Percentiles rank a stretch among this genome's conserved stretches.
Evolutionary conservation across 1,140 invertebrate genomes (phyloP).

Genomic region (Anoplophora glabripennis): DNA sequence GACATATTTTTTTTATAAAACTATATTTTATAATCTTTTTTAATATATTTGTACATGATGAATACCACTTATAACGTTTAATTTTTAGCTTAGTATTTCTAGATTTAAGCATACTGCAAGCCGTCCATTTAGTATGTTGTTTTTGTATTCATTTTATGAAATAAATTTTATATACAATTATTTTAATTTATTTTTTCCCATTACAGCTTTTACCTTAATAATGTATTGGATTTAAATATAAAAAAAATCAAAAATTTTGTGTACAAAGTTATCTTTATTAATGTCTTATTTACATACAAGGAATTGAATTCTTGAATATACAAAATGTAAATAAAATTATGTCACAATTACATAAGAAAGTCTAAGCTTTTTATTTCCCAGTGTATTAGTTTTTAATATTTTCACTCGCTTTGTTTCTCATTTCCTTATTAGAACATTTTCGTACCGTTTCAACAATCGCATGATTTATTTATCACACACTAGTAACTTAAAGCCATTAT

Average conservation of each 20-base stretch:
- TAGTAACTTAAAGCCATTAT: neutral
- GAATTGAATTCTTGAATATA: too few relatives aligned
- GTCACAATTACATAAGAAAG: too few relatives aligned
- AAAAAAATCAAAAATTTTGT: too few relatives aligned
- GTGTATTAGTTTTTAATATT: neutral
- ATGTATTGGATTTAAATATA: too few relatives aligned
- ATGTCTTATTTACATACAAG: too few relatives aligned
- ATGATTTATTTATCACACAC: neutral
- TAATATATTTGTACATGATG: neutral
- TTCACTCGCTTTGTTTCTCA: neutral
- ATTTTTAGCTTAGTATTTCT: too few relatives aligned
- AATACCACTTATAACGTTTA: neutral
- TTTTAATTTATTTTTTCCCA: neutral
- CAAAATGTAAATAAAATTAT: too few relatives aligned
- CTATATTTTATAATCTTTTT: neutral
- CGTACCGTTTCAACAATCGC: neutral
- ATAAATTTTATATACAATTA: neutral
- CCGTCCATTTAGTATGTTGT: neutral
- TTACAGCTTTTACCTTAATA: too few relatives aligned
- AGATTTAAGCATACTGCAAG: neutral
- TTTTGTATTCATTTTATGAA: neutral
- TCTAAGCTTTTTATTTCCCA: too few relatives aligned
- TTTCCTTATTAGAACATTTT: neutral
- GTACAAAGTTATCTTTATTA: too few relatives aligned
- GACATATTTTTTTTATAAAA: neutral